Evolutionary conservation across 2,888 invertebrate genomes (phyloP).

Genomic region (Hemithea aestivaria): DNA sequence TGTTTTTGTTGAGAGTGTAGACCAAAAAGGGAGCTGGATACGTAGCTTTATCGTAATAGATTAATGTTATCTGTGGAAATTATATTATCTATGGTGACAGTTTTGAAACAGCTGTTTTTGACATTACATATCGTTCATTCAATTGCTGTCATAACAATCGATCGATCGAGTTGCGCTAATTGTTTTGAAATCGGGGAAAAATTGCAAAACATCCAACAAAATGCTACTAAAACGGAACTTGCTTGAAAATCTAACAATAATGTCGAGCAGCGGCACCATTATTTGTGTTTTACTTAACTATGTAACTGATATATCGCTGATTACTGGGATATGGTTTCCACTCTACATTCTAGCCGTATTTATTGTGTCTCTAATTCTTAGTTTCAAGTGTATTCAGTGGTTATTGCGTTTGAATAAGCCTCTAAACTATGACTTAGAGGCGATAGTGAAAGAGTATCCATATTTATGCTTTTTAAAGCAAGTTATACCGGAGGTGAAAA

Average conservation of each 20-base stretch:
- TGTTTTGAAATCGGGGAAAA: too few relatives aligned
- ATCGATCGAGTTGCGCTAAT: too few relatives aligned
- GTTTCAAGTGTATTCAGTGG: slow-evolving; percentile 76
- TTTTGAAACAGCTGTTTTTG: too few relatives aligned
- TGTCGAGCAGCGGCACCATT: slow-evolving; percentile 51
- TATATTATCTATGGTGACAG: too few relatives aligned
- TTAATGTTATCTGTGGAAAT: too few relatives aligned
- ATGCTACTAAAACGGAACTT: slow-evolving; percentile 63
- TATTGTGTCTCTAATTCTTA: slow-evolving; percentile 63
- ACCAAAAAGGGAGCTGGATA: too few relatives aligned
- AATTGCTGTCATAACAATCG: too few relatives aligned
- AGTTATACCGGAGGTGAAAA: slow-evolving; percentile 40
- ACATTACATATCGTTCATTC: too few relatives aligned
- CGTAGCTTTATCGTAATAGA: too few relatives aligned
- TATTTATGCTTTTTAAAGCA: slow-evolving; percentile 38
- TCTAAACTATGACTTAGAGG: slow-evolving; percentile 61
- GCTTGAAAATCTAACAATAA: slow-evolving; percentile 50
- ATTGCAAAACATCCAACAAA: slow-evolving; percentile 17
- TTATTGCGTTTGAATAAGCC: slow-evolving; percentile 74
- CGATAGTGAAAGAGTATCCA: slow-evolving; percentile 46
- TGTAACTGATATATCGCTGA: slow-evolving; percentile 61
- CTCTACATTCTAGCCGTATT: slow-evolving; percentile 60
- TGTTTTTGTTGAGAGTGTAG: too few relatives aligned
- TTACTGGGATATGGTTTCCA: slow-evolving; percentile 66
- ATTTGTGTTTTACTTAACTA: slow-evolving; percentile 55